A percentile compares a stretch with the other conserved stretches of the same genome.
These are phyloP conservation scores for Monomorium pharaonis DNA, from an alignment of 1,140 invertebrate species.

Conservation along the genomic window DNA sequence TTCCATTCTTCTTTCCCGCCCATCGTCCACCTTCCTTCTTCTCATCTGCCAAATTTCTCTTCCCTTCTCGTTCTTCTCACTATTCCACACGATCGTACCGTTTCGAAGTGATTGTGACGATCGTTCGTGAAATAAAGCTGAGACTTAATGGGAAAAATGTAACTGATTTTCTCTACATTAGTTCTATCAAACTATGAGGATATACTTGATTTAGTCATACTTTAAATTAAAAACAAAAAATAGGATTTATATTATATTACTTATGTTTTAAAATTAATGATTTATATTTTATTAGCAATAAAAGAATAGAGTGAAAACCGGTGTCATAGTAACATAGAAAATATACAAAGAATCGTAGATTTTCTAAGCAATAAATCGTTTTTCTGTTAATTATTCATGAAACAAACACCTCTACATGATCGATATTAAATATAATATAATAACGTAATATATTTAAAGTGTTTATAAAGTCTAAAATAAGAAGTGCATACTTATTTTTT, in stretches of 20 bases:
- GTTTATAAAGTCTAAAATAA: not conserved
- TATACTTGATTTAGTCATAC: not conserved
- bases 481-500: not conserved
- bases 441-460: not conserved
- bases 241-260: too few species aligned
- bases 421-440: not conserved
- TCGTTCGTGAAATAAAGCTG: not conserved
- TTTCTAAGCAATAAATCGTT: not conserved
- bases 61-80: not conserved
- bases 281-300: not conserved
- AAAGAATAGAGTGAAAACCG: not conserved
- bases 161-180: not conserved
- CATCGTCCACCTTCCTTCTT: not conserved
- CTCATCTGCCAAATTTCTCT: not conserved
- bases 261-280: not conserved
- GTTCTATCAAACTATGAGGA: not conserved
- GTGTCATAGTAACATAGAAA: not conserved
- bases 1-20: constrained; percentile 47
- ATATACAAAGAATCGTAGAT: not conserved
- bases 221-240: too few species aligned
- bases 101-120: not conserved
- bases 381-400: not conserved
- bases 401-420: not conserved
- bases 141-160: not conserved
- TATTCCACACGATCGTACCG: not conserved